phyloP scores from a whole-genome alignment of 2,797 vertebrate genomes.

The Halcyon leucocephala region DNA sequence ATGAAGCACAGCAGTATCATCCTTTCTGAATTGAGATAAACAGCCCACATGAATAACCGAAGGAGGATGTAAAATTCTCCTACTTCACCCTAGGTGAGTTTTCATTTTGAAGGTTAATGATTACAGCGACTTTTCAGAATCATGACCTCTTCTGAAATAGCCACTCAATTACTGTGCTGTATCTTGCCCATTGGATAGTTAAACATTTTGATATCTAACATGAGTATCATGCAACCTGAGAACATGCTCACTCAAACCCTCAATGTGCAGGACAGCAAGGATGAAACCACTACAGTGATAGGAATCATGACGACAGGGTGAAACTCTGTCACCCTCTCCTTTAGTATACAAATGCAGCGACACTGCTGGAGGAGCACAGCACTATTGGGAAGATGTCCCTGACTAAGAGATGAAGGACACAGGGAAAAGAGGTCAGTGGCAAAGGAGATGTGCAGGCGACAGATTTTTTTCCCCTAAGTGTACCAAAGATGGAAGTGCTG shows the following conservation, averaged over 20 bases:
- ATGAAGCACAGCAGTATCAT: neutral
- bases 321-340: neutral
- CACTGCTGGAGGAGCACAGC: neutral
- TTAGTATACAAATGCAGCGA: neutral
- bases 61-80: neutral
- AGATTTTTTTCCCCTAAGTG: neutral
- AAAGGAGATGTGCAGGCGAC: neutral
- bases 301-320: rapidly evolving
- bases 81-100: neutral
- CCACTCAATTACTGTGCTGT: neutral
- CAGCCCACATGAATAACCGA: neutral
- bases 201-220: neutral
- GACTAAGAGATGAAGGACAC: neutral
- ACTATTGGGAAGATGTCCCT: neutral
- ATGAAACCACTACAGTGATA: neutral
- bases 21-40: neutral
- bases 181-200: neutral
- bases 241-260: neutral
- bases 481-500: neutral
- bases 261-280: neutral
- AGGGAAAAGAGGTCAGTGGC: neutral
- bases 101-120: neutral
- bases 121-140: neutral
- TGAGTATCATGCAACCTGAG: neutral
- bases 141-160: neutral